Evolutionary conservation across 2,797 vertebrate species (phyloP).

Genomic region (Cynopterus sphinx): DNA sequence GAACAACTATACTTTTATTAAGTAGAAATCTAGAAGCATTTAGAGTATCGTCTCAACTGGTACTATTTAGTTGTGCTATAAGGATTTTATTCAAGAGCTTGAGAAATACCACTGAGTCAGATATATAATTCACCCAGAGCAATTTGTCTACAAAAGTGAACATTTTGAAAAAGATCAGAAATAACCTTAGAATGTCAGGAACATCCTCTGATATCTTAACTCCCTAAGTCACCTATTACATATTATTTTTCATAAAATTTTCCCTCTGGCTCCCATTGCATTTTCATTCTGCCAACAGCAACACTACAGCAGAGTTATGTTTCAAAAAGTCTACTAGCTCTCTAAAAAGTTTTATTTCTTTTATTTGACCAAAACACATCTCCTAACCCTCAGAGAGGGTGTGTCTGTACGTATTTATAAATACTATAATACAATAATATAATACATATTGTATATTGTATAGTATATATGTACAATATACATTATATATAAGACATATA

Average conservation of each 20-base stretch:
- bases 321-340: neutral
- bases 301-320: neutral
- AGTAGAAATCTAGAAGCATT: neutral
- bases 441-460: neutral
- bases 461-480: neutral
- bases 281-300: neutral
- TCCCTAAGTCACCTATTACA: neutral
- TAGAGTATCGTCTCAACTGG: neutral
- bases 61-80: neutral
- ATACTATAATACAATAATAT: neutral
- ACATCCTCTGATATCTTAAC: neutral
- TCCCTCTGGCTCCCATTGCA: neutral
- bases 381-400: neutral
- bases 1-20: neutral
- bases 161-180: neutral
- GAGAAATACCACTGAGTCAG: neutral
- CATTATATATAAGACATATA: neutral
- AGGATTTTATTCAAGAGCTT: neutral
- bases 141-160: neutral
- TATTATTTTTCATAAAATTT: neutral
- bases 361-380: neutral
- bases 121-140: neutral
- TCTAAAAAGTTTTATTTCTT: neutral
- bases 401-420: neutral
- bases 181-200: neutral